phyloP scores from a whole-genome alignment of 2,888 invertebrate species.

The Drosophila subquinaria region DNA sequence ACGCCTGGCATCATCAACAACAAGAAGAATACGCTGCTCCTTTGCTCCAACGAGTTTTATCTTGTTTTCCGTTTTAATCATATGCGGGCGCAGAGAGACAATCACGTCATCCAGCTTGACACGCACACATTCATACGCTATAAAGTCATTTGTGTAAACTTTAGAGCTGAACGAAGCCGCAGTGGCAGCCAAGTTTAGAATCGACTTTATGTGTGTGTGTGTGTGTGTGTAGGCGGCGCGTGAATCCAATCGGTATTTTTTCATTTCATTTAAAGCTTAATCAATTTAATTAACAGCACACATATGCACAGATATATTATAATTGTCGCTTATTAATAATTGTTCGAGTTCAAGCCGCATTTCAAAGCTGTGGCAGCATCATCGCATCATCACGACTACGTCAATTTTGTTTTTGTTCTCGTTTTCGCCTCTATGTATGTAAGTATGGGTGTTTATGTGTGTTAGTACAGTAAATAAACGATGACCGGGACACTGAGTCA shows the following conservation, averaged over 20 bases:
- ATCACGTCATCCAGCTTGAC: slow-evolving; percentile 79
- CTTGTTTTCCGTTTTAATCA: slow-evolving; percentile 81
- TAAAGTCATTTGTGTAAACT: slow-evolving; percentile 74
- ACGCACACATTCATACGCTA: slow-evolving; percentile 45
- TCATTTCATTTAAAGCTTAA: slow-evolving; percentile 50
- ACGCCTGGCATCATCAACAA: slow-evolving; percentile 47
- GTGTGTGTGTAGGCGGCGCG: slow-evolving; percentile 36
- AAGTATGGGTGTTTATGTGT: slow-evolving; percentile 22
- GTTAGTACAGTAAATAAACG: slow-evolving; percentile 67
- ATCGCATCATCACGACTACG: slow-evolving; percentile 47
- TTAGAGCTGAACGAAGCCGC: slow-evolving; percentile 58
- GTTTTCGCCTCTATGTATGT: slow-evolving; percentile 31
- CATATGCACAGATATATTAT: slow-evolving; percentile 22
- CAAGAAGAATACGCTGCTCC: slow-evolving; percentile 64
- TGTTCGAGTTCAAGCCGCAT: slow-evolving; percentile 27
- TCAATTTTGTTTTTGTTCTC: slow-evolving; percentile 53
- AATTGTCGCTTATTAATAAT: slow-evolving; percentile 50
- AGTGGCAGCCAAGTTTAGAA: slow-evolving; percentile 25
- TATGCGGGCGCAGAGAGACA: slow-evolving; percentile 75
- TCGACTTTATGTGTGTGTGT: slow-evolving; percentile 5
- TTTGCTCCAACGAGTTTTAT: slow-evolving; percentile 77
- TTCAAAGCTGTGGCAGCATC: slow-evolving; percentile 42
- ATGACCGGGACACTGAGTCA: slow-evolving; percentile 69
- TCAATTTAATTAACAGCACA: slow-evolving; percentile 57
- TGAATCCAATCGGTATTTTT: slow-evolving; percentile 59